These are phyloP conservation scores for Enteromius trimaculatus DNA, from an alignment of 2,797 vertebrate species.

Conservation along the genomic window DNA sequence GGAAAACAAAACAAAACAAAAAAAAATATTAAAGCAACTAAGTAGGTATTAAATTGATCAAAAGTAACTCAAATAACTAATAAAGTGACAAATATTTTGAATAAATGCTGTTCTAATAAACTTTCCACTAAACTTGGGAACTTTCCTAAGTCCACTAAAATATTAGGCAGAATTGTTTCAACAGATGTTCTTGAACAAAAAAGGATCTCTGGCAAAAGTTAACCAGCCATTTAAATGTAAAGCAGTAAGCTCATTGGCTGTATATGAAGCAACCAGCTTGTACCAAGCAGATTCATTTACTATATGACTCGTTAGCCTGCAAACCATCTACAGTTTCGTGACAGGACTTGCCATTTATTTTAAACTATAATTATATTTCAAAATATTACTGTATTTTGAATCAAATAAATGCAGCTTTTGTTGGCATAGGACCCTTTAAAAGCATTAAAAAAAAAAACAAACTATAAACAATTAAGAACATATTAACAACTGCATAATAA, in stretches of 20 bases:
- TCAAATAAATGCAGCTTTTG: not conserved
- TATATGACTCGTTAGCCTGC: not conserved
- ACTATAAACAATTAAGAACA: not conserved
- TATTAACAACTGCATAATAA: not conserved
- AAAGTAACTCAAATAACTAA: not conserved
- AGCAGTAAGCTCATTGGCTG: not conserved
- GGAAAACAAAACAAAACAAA: no score
- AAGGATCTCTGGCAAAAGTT: not conserved
- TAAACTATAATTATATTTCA: not conserved
- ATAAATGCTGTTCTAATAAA: not conserved
- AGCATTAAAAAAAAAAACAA: no score
- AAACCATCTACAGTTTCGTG: not conserved
- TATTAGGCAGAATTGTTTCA: not conserved
- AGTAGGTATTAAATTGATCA: not conserved
- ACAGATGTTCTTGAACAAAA: not conserved
- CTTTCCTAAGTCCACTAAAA: not conserved
- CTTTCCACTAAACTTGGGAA: not conserved
- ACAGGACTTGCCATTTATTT: not conserved
- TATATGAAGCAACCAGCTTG: not conserved
- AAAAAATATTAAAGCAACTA: not conserved
- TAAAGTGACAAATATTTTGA: not conserved
- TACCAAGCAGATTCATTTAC: not conserved
- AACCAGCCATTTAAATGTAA: not conserved
- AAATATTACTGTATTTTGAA: not conserved
- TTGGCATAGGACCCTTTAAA: no score